Base-by-base conservation (phyloP, 2,797 vertebrate species). In the Xenentodon cancila region DNA sequence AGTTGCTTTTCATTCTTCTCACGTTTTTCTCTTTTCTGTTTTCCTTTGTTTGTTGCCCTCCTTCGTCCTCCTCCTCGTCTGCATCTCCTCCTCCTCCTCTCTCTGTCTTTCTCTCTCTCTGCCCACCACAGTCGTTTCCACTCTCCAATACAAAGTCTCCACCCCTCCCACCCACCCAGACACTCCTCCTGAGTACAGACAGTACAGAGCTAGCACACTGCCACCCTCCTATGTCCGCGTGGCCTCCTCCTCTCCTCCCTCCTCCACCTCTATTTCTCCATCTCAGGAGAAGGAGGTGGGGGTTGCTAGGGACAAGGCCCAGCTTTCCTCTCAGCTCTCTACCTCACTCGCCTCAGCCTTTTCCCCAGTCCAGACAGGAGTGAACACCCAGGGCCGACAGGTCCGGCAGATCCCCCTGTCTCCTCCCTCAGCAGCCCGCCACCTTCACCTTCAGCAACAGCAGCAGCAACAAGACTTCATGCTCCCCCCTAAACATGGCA, bases 101-200 rank as follows among this genome's bases (percentile, higher is more conserved):
- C 71, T 74, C 68, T 78, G 59, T 84, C 75, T 62, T 45, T 80
- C 76, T 82, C 59, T 79, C 60, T 80, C 75, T 82, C 63, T 84
- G 66, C 75, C 81, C 91, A 70, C 93, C 92, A 88, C 88, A 94
- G 93, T 95, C 93, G 93, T 95, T 92, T 94, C 95, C 88, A 94
- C 94, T 81, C 92, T 93, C 91, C 95, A 94, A 87, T 93, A 94
- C 91, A 95, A 95, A 92, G 61, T 93, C 71, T 93, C 91, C 85
- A 92, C 91, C 76, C 90, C 91, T 64, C 86, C 83, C 68, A 90
- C 82, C 87, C 93, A 94, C 85, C 87, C 90, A 78, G 93, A 94
- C 82, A 93, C 92, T 82, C 89, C 93, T 81, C 90, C 93, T 19
- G 86, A 94, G 89, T 94, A 93, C 88, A 93, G 88, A 90, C 92